Conservation (phyloP, 2,113 vertebrate genomes). For the Malurus cyaneus region DNA sequence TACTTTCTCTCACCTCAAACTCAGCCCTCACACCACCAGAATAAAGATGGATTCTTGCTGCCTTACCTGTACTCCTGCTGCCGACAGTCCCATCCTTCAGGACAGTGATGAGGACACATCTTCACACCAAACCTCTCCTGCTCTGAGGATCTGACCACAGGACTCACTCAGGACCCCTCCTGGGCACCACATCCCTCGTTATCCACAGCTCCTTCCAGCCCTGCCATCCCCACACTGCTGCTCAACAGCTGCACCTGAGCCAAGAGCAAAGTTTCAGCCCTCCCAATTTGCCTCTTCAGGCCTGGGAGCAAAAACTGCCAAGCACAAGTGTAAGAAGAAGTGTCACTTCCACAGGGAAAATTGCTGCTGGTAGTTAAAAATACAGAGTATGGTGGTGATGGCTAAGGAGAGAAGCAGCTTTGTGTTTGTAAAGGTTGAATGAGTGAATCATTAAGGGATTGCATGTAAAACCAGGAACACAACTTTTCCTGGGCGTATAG, state of each 20-base stretch:
- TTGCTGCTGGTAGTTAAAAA: not conserved
- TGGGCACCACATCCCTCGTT: not conserved
- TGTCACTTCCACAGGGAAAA: not conserved
- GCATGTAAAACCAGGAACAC: not conserved
- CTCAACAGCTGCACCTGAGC: not conserved
- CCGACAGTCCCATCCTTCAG: not conserved
- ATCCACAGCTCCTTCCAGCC: not conserved
- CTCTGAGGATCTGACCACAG: accelerated
- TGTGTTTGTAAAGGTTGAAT: not conserved
- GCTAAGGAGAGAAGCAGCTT: not conserved
- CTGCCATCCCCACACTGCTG: not conserved
- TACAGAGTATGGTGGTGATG: accelerated
- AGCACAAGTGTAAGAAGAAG: not conserved
- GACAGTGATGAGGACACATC: accelerated
- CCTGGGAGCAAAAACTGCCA: not conserved
- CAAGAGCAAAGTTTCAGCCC: not conserved
- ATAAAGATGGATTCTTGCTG: not conserved
- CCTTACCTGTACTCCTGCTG: not conserved
- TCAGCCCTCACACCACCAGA: not conserved
- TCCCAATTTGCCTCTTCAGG: not conserved
- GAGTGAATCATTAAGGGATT: not conserved
- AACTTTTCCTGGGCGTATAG: not conserved
- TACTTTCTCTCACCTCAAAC: not conserved
- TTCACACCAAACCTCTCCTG: not conserved
- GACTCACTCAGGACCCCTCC: not conserved